Evolutionary conservation across 1,140 invertebrate genomes (phyloP).

Genomic region (Calliphora vicina): DNA sequence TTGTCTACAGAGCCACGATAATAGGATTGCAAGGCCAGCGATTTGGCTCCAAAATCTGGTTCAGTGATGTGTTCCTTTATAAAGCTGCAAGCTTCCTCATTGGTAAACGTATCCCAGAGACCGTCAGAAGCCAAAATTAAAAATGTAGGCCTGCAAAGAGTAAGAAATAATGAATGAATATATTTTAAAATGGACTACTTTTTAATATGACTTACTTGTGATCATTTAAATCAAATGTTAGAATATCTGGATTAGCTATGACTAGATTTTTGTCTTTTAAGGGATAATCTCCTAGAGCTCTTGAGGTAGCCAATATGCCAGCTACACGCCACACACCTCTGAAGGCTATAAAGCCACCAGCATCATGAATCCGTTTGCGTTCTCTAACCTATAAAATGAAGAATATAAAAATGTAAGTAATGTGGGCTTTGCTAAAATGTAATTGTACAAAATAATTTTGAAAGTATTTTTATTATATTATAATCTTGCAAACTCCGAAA

Average conservation of each 20-base stretch:
- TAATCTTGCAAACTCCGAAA: background rate
- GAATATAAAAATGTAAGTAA: constrained; percentile 39
- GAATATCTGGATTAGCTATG: constrained; percentile 93
- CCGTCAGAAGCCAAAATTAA: constrained; percentile 94
- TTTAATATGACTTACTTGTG: constrained; percentile 73
- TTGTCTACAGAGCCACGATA: constrained; percentile 93
- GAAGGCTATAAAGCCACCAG: constrained; percentile 92
- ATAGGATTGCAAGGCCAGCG: constrained; percentile 88
- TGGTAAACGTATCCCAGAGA: constrained; percentile 93
- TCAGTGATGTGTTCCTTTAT: constrained; percentile 84
- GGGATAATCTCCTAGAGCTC: constrained; percentile 94
- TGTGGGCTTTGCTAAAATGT: background rate
- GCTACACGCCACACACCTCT: constrained; percentile 97
- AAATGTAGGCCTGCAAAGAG: constrained; percentile 74
- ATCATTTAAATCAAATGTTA: constrained; percentile 88
- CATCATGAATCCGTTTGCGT: constrained; percentile 86
- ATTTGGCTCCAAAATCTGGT: constrained; percentile 87
- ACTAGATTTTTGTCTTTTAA: constrained; percentile 92
- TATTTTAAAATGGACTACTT: too few species aligned
- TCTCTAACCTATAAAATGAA: constrained; percentile 75
- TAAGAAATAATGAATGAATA: background rate
- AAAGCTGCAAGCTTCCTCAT: constrained; percentile 92
- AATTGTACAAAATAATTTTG: constrained; percentile 30
- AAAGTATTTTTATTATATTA: background rate
- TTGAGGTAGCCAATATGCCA: constrained; percentile 93